phyloP scores from a whole-genome alignment of 2,888 invertebrate genomes.

The Mechanitis messenoides region DNA sequence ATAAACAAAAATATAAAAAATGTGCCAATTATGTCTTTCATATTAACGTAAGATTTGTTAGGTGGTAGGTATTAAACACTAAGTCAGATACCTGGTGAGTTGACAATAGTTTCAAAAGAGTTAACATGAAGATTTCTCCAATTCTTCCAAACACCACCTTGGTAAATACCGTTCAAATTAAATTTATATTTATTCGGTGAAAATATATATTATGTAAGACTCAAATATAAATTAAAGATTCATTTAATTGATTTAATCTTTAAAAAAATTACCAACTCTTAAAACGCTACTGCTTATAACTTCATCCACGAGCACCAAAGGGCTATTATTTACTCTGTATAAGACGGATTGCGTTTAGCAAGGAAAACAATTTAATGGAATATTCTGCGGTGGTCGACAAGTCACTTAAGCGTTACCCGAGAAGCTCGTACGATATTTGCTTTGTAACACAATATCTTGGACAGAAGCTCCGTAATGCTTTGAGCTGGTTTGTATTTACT shows the following conservation, averaged over 20 bases:
- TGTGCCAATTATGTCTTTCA: too few species aligned
- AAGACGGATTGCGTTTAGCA: constrained; percentile 54
- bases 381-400: constrained; percentile 64
- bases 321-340: constrained; percentile 47
- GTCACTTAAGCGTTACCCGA: constrained; percentile 71
- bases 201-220: too few species aligned
- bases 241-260: not conserved
- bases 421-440: constrained; percentile 51
- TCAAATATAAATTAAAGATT: not conserved
- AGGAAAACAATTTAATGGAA: constrained; percentile 72
- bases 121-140: too few species aligned
- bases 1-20: too few species aligned
- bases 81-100: too few species aligned
- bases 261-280: not conserved
- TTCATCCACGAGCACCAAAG: constrained; percentile 31
- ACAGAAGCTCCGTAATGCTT: constrained; percentile 59
- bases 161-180: too few species aligned
- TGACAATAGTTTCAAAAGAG: too few species aligned
- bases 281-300: constrained; percentile 11
- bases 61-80: too few species aligned
- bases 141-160: too few species aligned
- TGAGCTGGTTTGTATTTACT: constrained; percentile 58
- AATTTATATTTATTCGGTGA: too few species aligned
- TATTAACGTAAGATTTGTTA: too few species aligned
- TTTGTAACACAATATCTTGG: constrained; percentile 58